Evolutionary conservation across 2,113 vertebrate species (phyloP).

Genomic region (Bubo scandiacus): DNA sequence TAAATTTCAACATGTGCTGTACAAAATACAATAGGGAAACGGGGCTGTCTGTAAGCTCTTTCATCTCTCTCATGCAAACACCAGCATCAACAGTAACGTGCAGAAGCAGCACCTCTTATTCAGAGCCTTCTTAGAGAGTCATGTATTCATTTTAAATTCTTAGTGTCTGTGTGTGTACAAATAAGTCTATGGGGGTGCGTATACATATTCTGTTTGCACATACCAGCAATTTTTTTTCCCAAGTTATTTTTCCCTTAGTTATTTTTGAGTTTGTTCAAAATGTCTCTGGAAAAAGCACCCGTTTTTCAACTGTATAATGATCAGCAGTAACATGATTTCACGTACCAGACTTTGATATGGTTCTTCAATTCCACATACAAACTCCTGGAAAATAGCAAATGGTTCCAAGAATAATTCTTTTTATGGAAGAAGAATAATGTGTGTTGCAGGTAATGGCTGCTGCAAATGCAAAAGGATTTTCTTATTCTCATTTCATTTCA

Average conservation of each 20-base stretch:
- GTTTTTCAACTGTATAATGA: background rate
- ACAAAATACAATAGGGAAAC: background rate
- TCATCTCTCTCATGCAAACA: background rate
- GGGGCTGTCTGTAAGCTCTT: background rate
- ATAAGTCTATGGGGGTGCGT: background rate
- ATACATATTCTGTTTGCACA: background rate
- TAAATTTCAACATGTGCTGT: rapidly evolving
- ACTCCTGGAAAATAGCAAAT: background rate
- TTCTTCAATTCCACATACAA: background rate
- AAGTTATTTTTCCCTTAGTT: background rate
- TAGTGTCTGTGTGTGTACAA: background rate
- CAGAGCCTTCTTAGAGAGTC: background rate
- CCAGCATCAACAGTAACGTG: background rate
- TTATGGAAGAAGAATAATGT: background rate
- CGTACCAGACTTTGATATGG: background rate
- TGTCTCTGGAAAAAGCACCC: background rate
- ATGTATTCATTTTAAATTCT: background rate
- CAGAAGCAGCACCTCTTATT: background rate
- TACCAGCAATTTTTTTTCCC: background rate
- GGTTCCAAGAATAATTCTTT: background rate
- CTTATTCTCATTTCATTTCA: background rate
- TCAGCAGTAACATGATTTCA: background rate
- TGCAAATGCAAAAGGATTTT: background rate
- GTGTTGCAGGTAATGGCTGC: background rate
- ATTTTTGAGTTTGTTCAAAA: background rate